Conservation (phyloP, 1,140 invertebrate genomes). For the Drosophila pseudoobscura region DNA sequence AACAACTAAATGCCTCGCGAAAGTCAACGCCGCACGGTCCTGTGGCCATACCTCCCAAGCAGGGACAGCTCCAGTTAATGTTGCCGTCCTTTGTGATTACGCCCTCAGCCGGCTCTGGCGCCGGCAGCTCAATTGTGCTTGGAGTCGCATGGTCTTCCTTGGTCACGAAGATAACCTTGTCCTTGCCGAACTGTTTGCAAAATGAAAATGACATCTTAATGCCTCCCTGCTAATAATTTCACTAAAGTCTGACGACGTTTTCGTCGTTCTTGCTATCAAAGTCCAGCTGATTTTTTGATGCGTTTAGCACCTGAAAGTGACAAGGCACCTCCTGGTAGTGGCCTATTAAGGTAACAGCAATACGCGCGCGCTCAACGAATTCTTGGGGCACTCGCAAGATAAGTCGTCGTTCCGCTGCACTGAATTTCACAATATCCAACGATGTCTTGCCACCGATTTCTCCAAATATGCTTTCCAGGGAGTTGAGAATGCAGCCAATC, state of each 20-base stretch:
- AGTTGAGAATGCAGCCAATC: constrained; percentile 85
- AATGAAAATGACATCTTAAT: constrained; percentile 84
- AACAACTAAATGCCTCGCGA: constrained; percentile 96
- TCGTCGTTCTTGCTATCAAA: constrained; percentile 36
- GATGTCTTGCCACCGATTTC: constrained; percentile 84
- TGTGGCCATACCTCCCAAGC: constrained; percentile 96
- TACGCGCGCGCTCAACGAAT: constrained; percentile 85
- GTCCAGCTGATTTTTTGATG: constrained; percentile 69
- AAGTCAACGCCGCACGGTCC: constrained; percentile 97
- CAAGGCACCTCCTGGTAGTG: constrained; percentile 85
- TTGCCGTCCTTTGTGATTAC: constrained; percentile 93
- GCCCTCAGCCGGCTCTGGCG: constrained; percentile 90
- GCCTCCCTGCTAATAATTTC: neutral
- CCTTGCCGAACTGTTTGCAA: constrained; percentile 87
- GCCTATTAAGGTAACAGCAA: constrained; percentile 85
- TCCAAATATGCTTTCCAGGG: constrained; percentile 85
- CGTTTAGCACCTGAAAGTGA: constrained; percentile 85
- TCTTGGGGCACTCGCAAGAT: constrained; percentile 85
- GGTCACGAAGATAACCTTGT: constrained; percentile 92
- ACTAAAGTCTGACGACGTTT: constrained; percentile 10
- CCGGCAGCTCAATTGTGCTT: constrained; percentile 89
- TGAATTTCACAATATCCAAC: constrained; percentile 86
- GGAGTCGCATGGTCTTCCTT: constrained; percentile 91
- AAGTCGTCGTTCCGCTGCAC: constrained; percentile 83
- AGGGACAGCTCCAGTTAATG: constrained; percentile 99